Conservation (phyloP, 2,797 vertebrate species). For the Siniperca scherzeri region DNA sequence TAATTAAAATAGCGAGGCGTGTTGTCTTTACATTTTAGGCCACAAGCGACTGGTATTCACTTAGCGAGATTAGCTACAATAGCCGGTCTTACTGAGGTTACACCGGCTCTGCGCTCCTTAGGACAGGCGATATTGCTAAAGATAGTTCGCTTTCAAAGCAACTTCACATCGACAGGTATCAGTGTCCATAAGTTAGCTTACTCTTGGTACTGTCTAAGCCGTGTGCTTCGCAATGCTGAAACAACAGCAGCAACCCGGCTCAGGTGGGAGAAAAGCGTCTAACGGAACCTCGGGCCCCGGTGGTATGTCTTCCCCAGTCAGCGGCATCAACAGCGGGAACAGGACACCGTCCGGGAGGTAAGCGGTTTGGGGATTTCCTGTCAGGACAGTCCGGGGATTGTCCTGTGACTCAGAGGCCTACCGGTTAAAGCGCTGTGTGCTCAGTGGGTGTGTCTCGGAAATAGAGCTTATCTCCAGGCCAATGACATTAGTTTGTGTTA, state of each 20-base stretch:
- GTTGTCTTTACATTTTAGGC: constrained; percentile 70
- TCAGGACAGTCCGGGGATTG: constrained; percentile 80
- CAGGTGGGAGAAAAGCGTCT: constrained; percentile 87
- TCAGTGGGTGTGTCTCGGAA: constrained; percentile 76
- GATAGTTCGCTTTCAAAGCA: constrained; percentile 52
- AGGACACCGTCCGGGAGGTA: constrained; percentile 86
- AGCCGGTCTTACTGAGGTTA: constrained; percentile 72
- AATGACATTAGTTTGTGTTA: constrained; percentile 49
- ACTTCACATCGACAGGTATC: constrained; percentile 45
- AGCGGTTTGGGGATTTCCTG: constrained; percentile 35
- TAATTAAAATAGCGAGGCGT: constrained; percentile 38
- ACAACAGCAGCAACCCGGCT: constrained; percentile 86
- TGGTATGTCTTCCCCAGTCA: constrained; percentile 84
- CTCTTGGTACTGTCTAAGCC: constrained; percentile 64
- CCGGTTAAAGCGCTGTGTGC: constrained; percentile 81
- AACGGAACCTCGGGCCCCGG: constrained; percentile 86
- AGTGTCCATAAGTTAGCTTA: constrained; percentile 64
- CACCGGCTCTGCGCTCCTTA: constrained; percentile 62
- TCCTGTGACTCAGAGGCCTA: constrained; percentile 82
- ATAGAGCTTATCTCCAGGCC: constrained; percentile 37
- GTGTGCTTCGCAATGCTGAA: constrained; percentile 84
- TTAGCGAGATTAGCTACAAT: constrained; percentile 71
- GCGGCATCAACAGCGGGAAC: constrained; percentile 82
- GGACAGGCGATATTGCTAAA: constrained; percentile 58
- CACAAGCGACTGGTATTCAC: constrained; percentile 64